phyloP scores from a whole-genome alignment of 2,797 vertebrate genomes.

The Onychomys leucogaster region DNA sequence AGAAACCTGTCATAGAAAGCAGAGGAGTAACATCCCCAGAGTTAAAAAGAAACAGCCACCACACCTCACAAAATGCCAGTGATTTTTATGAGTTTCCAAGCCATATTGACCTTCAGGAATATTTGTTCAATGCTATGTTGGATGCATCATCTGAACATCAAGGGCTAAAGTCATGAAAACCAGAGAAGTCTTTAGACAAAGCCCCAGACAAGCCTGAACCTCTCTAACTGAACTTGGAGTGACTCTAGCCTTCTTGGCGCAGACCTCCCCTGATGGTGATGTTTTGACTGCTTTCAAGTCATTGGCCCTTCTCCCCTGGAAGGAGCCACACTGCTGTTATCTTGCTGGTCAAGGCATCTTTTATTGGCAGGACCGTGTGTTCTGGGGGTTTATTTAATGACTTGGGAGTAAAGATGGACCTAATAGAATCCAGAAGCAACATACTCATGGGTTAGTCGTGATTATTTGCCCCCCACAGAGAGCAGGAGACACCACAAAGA shows the following conservation, averaged over 20 bases:
- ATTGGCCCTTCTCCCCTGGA: neutral
- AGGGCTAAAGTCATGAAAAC: slow-evolving; percentile 4
- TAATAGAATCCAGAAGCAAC: neutral
- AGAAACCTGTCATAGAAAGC: neutral
- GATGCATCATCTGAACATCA: neutral
- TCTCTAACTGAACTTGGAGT: neutral
- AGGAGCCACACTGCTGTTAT: neutral
- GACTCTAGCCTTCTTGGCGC: neutral
- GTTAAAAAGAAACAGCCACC: neutral
- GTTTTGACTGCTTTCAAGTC: neutral
- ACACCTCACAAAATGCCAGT: neutral
- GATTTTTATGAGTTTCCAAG: slow-evolving; percentile 3
- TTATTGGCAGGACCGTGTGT: neutral
- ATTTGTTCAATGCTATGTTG: neutral
- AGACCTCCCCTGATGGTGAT: neutral
- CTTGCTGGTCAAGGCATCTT: neutral
- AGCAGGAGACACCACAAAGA: neutral
- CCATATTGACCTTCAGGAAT: neutral
- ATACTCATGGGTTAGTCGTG: neutral
- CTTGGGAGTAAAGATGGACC: neutral
- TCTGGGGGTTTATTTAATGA: neutral
- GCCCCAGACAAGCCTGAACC: neutral
- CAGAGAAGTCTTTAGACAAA: neutral
- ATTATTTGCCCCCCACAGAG: neutral
- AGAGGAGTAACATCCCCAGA: neutral